Evolutionary conservation across 2,113 vertebrate species (phyloP), one percentile per base, ranked within the genome.

Genomic region (Saguinus midas): DNA sequence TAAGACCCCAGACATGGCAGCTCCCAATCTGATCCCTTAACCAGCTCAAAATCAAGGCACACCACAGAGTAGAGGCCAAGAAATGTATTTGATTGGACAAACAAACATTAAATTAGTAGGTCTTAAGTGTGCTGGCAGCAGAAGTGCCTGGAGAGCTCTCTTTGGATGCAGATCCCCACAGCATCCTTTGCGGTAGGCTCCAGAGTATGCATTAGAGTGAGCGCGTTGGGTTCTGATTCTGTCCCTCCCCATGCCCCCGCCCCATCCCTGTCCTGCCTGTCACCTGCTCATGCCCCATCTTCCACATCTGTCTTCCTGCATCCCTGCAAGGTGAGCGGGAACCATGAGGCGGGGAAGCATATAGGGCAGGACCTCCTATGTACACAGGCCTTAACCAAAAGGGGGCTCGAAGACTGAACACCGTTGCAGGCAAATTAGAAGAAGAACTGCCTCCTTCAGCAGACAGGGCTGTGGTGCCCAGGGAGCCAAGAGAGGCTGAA

Each of bases 171-270:
- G 25, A 27, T 10, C 25, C 48, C 55, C n/a, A 9, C 2, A 3
- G 55, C 43, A 4, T 45, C 45, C 23, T 32, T 45, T 1, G 4
- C 0, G 0, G 25, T 1, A 40, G 43, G 72, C 61, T 64, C 18
- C 1, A 23, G 72, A 12, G 16, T 0, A 0, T 5, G 7, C 2
- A 5, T 43, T 21, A 13, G 27, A 5, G 61, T 1, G 4, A 50
- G 32, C 2, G 29, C 45, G 18, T n/a, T 9, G 0, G 9, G 21
- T 83, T 80, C 61, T 58, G 21, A 18, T 8, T 68, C 29, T 73
- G 25, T 25, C 12, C 70, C 27, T 64, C 61, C 61, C 61, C 27
- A 1, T 2, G 2, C 12, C 61, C 27, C 61, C 5, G 27, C 12
- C 5, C 27, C 0, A 1, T 64, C 16, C 25, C 52, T 21, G 6